Evolutionary conservation across 2,888 invertebrate genomes (phyloP).

Genomic region (Spisula subtruncata): DNA sequence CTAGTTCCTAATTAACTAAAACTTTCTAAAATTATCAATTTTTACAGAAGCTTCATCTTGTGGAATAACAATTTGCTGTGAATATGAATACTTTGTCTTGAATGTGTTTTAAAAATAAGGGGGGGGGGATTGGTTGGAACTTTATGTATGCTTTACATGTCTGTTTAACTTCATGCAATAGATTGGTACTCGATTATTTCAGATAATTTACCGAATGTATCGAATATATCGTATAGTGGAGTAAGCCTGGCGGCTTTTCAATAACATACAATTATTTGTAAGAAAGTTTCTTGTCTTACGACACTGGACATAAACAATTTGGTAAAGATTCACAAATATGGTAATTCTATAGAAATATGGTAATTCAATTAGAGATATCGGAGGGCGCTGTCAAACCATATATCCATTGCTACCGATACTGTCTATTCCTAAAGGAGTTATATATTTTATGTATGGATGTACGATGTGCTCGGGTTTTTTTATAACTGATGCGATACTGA

Average conservation of each 20-base stretch:
- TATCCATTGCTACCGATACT: slow-evolving; percentile 35
- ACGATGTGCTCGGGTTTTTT: slow-evolving; percentile 1
- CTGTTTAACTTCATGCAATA: not conserved
- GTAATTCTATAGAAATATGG: slow-evolving; percentile 35
- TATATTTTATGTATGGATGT: slow-evolving; percentile 23
- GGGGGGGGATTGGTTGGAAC: not conserved
- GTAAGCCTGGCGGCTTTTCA: slow-evolving; percentile 1
- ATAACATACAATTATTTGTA: slow-evolving; percentile 23
- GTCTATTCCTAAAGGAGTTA: slow-evolving; percentile 37
- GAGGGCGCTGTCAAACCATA: slow-evolving; percentile 38
- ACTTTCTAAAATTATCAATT: no score
- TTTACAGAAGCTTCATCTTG: no score
- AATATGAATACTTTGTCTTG: no score
- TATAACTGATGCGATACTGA: slow-evolving; percentile 12
- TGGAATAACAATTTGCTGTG: no score
- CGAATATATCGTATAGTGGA: not conserved
- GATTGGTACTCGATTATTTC: not conserved
- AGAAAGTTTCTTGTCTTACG: slow-evolving; percentile 20
- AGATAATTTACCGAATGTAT: not conserved
- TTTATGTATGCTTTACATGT: not conserved
- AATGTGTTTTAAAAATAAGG: no score
- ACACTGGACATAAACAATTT: slow-evolving; percentile 25
- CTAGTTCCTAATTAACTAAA: no score
- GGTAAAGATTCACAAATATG: slow-evolving; percentile 23
- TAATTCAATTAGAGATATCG: slow-evolving; percentile 42